These are phyloP conservation scores for Apocheima hispidaria DNA, from an alignment of 2,888 invertebrate species.

Conservation along the genomic window DNA sequence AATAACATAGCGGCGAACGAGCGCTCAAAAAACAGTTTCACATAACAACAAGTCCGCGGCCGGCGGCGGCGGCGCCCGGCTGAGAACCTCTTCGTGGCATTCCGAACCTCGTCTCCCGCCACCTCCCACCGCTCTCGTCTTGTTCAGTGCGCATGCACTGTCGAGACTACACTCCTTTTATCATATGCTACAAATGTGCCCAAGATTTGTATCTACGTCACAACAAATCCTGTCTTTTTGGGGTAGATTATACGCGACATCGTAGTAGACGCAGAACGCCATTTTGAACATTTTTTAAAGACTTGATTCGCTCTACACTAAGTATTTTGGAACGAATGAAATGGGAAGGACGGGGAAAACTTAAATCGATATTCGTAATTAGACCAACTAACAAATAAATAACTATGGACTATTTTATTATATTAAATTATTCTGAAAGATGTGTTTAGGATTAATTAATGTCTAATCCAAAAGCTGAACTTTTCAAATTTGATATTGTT, in stretches of 20 bases:
- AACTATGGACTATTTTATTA: neutral
- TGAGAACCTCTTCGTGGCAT: constrained; percentile 81
- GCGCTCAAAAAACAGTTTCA: constrained; percentile 76
- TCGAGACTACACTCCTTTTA: constrained; percentile 69
- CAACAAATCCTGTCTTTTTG: constrained; percentile 7
- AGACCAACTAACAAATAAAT: neutral
- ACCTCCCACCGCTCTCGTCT: constrained; percentile 54
- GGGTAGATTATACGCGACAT: neutral
- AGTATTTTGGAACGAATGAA: neutral
- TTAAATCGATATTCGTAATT: constrained; percentile 1
- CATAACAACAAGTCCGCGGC: constrained; percentile 81
- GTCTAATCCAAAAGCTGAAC: no score
- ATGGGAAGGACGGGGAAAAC: neutral
- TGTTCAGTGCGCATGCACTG: constrained; percentile 81
- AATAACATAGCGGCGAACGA: constrained; percentile 53
- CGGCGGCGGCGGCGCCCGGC: constrained; percentile 55
- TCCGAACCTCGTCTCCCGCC: constrained; percentile 73
- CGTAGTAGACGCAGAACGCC: constrained; percentile 13
- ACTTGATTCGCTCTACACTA: neutral
- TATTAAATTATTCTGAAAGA: neutral
- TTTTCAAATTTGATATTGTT: no score
- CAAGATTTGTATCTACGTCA: constrained; percentile 20
- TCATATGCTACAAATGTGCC: constrained; percentile 40
- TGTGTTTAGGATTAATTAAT: neutral
- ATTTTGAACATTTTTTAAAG: constrained; percentile 4